Percentiles rank a stretch among this genome's conserved stretches.
Conservation (phyloP, 2,797 vertebrate species). For the Valencia hispanica region DNA sequence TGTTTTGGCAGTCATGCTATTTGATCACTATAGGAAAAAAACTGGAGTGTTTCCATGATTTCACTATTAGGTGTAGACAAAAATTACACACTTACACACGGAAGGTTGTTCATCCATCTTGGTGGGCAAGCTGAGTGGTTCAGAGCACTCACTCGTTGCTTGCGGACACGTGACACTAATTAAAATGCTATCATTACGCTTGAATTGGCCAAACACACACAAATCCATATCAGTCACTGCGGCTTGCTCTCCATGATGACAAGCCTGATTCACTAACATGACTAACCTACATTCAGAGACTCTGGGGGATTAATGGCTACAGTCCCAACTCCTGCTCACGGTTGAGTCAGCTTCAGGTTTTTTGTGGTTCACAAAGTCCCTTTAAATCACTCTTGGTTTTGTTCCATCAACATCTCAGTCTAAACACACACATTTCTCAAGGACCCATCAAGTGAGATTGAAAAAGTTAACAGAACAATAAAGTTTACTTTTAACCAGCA, state of each 20-base stretch:
- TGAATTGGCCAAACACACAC: conserved; percentile 31
- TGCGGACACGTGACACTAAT: conserved; percentile 38
- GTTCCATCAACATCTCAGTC: conserved; percentile 11
- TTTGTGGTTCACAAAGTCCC: conserved; percentile 5
- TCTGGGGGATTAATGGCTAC: conserved; percentile 45
- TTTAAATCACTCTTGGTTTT: conserved; percentile 15
- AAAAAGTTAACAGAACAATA: conserved; percentile 19
- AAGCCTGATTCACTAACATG: conserved; percentile 40
- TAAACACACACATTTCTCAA: conserved; percentile 22
- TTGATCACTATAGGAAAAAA: too few species aligned
- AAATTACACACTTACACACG: not conserved
- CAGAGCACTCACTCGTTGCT: conserved; percentile 26
- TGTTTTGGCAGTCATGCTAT: too few species aligned
- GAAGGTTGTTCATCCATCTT: not conserved
- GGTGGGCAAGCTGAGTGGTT: conserved; percentile 8
- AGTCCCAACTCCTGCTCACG: conserved; percentile 22
- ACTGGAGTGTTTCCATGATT: not conserved
- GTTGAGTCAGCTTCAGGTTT: conserved; percentile 4
- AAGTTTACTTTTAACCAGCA: not conserved
- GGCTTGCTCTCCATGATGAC: conserved; percentile 46
- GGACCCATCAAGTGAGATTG: conserved; percentile 13
- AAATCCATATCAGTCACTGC: conserved; percentile 28
- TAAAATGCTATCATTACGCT: conserved; percentile 41
- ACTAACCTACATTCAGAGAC: conserved; percentile 54
- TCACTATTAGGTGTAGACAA: not conserved